Conservation (phyloP, 2,113 vertebrate species). For the Daboia siamensis region DNA sequence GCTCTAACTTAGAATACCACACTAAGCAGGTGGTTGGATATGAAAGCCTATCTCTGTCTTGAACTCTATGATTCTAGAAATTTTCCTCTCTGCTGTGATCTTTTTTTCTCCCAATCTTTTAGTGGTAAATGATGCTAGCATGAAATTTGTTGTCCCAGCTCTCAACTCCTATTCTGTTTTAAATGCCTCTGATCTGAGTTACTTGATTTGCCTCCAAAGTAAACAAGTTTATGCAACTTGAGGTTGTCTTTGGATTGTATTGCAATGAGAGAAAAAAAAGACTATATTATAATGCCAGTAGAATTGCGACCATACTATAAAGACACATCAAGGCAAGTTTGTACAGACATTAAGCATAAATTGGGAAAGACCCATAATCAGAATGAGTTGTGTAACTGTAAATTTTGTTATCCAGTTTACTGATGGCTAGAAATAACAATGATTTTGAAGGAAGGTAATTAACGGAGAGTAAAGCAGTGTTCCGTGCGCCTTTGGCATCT, state of each 20-base stretch:
- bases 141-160: background rate
- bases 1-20: background rate
- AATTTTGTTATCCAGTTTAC: background rate
- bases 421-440: background rate
- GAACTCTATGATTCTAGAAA: background rate
- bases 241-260: background rate
- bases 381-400: background rate
- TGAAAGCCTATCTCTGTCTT: background rate
- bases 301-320: background rate
- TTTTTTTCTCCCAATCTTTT: background rate
- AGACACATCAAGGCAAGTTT: background rate
- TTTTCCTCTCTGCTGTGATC: background rate
- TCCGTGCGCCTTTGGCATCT: too few relatives aligned
- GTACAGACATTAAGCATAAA: background rate
- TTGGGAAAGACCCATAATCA: background rate
- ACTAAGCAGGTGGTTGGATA: background rate
- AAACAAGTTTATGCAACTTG: background rate
- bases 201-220: background rate
- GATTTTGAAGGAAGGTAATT: background rate
- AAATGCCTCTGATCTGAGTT: background rate
- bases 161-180: background rate
- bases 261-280: background rate
- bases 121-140: background rate
- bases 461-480: background rate
- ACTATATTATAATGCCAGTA: background rate